Evolutionary conservation across 2,888 invertebrate species (phyloP).

Genomic region (Trichopria drosophilae): DNA sequence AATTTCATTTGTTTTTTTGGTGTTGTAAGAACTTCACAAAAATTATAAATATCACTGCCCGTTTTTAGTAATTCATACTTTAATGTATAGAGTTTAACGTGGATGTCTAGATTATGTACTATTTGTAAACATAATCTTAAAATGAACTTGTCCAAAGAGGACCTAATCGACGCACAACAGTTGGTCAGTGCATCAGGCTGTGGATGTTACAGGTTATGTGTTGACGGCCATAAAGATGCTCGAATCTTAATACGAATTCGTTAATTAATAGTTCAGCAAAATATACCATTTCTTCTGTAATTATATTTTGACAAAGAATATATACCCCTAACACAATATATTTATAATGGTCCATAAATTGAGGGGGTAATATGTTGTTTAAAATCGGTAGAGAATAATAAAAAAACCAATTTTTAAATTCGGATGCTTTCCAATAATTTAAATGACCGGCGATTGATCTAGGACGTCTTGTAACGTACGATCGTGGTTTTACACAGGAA

Average conservation of each 20-base stretch:
- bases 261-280: neutral
- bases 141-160: neutral
- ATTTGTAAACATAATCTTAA: too few relatives aligned
- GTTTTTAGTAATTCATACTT: too few relatives aligned
- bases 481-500: too few relatives aligned
- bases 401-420: slow-evolving; percentile 11
- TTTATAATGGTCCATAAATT: slow-evolving; percentile 2
- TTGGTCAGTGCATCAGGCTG: neutral
- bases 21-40: neutral
- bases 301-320: neutral
- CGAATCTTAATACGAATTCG: neutral
- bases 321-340: neutral
- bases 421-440: neutral
- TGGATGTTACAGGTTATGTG: slow-evolving; percentile 7
- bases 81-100: too few relatives aligned
- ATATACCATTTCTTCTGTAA: neutral
- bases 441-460: slow-evolving; percentile 1
- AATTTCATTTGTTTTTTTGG: neutral
- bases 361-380: neutral
- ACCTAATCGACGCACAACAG: neutral
- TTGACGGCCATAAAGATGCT: slow-evolving; percentile 4
- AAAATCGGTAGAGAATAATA: neutral
- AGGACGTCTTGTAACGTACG: neutral
- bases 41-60: neutral
- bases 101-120: too few relatives aligned